phyloP scores from a whole-genome alignment of 2,113 vertebrate species.

The Platichthys flesus region DNA sequence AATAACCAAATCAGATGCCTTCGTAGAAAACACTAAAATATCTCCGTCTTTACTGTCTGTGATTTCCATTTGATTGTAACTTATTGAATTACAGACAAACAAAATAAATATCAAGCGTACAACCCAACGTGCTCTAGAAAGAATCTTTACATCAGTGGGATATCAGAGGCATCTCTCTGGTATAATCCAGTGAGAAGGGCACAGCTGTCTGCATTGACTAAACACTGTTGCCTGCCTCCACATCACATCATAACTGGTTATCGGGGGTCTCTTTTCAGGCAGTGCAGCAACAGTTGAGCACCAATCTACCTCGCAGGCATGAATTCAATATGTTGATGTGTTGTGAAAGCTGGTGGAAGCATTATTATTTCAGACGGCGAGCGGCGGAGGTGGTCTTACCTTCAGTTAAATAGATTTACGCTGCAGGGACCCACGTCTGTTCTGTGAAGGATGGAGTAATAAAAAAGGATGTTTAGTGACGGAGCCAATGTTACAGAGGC shows the following conservation, averaged over 20 bases:
- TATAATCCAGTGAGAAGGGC: constrained; percentile 54
- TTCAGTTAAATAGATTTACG: constrained; percentile 66
- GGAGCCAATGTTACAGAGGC: not conserved
- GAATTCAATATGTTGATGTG: constrained; percentile 49
- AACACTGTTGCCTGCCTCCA: constrained; percentile 66
- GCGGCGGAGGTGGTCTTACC: constrained; percentile 69
- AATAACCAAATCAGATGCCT: not conserved
- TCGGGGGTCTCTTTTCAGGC: constrained; percentile 67
- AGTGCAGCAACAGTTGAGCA: constrained; percentile 70
- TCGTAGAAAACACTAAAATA: not conserved
- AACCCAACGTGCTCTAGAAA: constrained; percentile 23
- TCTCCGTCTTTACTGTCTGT: not conserved
- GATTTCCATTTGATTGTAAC: not conserved
- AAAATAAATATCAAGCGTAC: constrained; percentile 24
- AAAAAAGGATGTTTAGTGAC: not conserved
- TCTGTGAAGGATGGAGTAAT: constrained; percentile 57
- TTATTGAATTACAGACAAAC: constrained; percentile 8
- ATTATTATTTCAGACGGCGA: constrained; percentile 26
- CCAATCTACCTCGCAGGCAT: constrained; percentile 30
- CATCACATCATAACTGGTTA: constrained; percentile 65
- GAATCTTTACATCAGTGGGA: constrained; percentile 47
- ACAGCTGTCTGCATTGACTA: constrained; percentile 66
- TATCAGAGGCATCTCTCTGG: constrained; percentile 61
- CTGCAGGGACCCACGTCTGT: constrained; percentile 47
- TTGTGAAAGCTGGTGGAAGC: constrained; percentile 12